A percentile compares a stretch with the other conserved stretches of the same genome.
phyloP scores from a whole-genome alignment of 2,888 invertebrate species.

The Patella depressa region DNA sequence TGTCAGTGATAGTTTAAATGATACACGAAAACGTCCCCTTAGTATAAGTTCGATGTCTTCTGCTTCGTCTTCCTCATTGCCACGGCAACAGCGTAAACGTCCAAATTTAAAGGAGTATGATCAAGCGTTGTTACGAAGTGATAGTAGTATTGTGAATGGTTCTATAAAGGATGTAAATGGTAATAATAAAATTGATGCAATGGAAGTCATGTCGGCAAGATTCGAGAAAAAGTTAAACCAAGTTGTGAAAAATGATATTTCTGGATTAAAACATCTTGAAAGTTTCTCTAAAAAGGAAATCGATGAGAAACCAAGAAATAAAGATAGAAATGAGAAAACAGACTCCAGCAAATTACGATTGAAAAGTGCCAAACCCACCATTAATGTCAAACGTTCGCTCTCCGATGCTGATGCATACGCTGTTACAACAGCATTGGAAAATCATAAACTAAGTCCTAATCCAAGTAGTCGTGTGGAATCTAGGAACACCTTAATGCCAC shows the following conservation, averaged over 20 bases:
- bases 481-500: not conserved
- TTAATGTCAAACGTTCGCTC: conserved; percentile 2
- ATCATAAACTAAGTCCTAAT: not conserved
- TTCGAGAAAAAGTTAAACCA: not conserved
- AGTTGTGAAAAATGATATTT: conserved; percentile 1
- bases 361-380: not conserved
- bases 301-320: not conserved
- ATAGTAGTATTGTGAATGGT: conserved; percentile 13
- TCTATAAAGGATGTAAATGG: conserved; percentile 12
- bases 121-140: not conserved
- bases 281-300: not conserved
- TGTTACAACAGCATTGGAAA: not conserved
- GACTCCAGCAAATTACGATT: not conserved
- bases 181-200: conserved; percentile 8
- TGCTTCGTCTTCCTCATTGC: conserved; percentile 65
- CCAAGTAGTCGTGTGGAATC: not conserved
- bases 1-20: conserved; percentile 52
- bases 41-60: conserved; percentile 71
- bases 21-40: conserved; percentile 67
- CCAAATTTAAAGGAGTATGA: conserved; percentile 48
- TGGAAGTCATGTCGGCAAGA: conserved; percentile 14
- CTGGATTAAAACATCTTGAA: conserved; percentile 7
- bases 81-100: conserved; percentile 57
- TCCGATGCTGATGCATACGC: not conserved
- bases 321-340: not conserved